These are phyloP conservation scores for Trididemnum clinides DNA, from an alignment of 23 tunicate species.

Conservation along the genomic window DNA sequence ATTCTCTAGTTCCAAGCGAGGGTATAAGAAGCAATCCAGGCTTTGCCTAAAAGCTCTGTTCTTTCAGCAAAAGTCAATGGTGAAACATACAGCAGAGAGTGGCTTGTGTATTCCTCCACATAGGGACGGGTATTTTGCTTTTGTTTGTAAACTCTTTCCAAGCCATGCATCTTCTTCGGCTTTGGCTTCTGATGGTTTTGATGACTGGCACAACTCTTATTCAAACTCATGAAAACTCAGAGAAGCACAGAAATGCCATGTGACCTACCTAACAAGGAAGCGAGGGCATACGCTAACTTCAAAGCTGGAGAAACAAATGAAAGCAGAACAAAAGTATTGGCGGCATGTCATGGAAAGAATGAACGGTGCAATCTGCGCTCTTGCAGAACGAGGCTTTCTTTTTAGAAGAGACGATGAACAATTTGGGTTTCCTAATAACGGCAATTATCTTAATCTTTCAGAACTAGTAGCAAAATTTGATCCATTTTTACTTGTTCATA, in stretches of 20 bases:
- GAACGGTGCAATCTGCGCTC: constrained; percentile 11
- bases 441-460: too few relatives aligned
- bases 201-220: constrained; percentile 28
- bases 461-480: constrained; percentile 51
- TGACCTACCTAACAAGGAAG: constrained; percentile 15
- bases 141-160: not conserved
- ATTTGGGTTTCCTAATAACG: too few relatives aligned
- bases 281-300: constrained; percentile 40
- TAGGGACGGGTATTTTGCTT: constrained; percentile 19
- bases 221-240: constrained; percentile 29
- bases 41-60: not conserved
- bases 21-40: constrained; percentile 26
- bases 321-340: constrained; percentile 44
- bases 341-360: constrained; percentile 43
- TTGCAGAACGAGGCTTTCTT: too few relatives aligned
- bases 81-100: constrained; percentile 28
- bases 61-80: not conserved
- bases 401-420: too few relatives aligned
- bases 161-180: constrained; percentile 18
- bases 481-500: constrained; percentile 41
- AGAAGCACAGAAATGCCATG: constrained; percentile 22
- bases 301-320: constrained; percentile 33
- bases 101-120: constrained; percentile 2
- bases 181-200: constrained; percentile 29
- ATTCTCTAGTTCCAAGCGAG: constrained; percentile 27